Conservation (phyloP, 92 coral and sea anemone species). For the Paramuricea clavata region DNA sequence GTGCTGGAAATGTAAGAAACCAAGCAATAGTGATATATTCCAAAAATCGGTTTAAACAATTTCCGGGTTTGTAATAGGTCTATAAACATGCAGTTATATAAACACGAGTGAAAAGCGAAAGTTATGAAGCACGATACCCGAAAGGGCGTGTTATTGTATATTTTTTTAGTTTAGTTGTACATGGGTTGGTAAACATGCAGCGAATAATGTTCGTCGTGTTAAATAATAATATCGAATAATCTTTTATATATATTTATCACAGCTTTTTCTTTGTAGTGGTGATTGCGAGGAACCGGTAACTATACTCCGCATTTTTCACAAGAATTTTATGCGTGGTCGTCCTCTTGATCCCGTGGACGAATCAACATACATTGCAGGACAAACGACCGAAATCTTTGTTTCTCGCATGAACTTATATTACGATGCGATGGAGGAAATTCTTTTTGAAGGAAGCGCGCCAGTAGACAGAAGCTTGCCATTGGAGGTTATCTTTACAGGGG, state of each 20-base stretch:
- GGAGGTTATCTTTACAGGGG: slow-evolving; percentile 60
- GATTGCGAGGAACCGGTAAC: slow-evolving; percentile 61
- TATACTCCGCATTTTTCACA: slow-evolving; percentile 41
- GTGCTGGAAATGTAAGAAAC: background rate
- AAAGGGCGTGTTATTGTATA: too few species aligned
- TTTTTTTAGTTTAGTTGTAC: too few species aligned
- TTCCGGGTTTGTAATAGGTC: background rate
- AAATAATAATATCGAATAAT: background rate
- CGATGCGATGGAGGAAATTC: slow-evolving; percentile 65
- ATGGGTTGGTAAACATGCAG: background rate
- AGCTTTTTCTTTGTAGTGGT: slow-evolving; percentile 16
- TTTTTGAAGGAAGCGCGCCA: background rate
- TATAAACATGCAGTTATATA: too few species aligned
- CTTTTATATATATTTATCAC: background rate
- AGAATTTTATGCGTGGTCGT: slow-evolving; percentile 57
- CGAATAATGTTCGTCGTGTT: background rate
- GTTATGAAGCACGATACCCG: too few species aligned
- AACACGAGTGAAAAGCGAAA: background rate
- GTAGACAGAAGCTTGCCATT: slow-evolving; percentile 58
- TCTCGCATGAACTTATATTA: slow-evolving; percentile 33
- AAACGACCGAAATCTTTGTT: slow-evolving; percentile 61
- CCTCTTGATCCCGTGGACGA: slow-evolving; percentile 55
- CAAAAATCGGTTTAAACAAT: background rate
- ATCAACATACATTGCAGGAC: slow-evolving; percentile 29
- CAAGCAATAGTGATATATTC: background rate